A percentile compares a stretch with the other conserved stretches of the same genome.
These are phyloP conservation scores for Oppia nitens DNA, from an alignment of 1,140 invertebrate species.

Conservation along the genomic window DNA sequence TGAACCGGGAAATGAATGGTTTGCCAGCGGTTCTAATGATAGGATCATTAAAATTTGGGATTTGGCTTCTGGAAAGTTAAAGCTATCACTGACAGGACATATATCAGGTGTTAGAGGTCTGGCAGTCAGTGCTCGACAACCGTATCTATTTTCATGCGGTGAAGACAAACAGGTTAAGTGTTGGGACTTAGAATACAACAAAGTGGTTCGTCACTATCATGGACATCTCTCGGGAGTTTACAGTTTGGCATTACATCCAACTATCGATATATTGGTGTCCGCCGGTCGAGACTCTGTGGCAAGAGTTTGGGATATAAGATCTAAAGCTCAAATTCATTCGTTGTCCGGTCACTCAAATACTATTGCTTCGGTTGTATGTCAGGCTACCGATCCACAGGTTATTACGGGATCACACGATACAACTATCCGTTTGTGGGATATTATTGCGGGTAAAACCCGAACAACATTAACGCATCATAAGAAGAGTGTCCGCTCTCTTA, in stretches of 20 bases:
- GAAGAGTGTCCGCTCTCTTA: slow-evolving; percentile 83
- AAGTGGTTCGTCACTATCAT: slow-evolving; percentile 96
- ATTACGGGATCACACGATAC: slow-evolving; percentile 50
- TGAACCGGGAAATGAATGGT: slow-evolving; percentile 94
- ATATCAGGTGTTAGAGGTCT: slow-evolving; percentile 91
- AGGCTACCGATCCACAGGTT: slow-evolving; percentile 78
- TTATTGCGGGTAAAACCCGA: slow-evolving; percentile 83
- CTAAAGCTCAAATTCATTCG: slow-evolving; percentile 95
- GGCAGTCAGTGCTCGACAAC: slow-evolving; percentile 80
- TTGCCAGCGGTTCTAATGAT: slow-evolving; percentile 83
- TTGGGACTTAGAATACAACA: slow-evolving; percentile 99
- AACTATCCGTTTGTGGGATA: slow-evolving; percentile 82
- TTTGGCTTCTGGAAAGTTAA: slow-evolving; percentile 78
- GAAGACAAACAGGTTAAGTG: slow-evolving; percentile 99
- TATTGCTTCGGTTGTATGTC: slow-evolving; percentile 78
- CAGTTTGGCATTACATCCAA: slow-evolving; percentile 80
- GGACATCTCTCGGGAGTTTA: slow-evolving; percentile 96
- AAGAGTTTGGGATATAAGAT: slow-evolving; percentile 51
- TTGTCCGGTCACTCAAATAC: slow-evolving; percentile 94
- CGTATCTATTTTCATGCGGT: slow-evolving; percentile 95
- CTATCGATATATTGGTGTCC: slow-evolving; percentile 82
- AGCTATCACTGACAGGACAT: slow-evolving; percentile 94
- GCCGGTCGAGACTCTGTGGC: slow-evolving; percentile 88
- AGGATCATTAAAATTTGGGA: slow-evolving; percentile 99
- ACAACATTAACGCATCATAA: slow-evolving; percentile 97